A percentile compares a stretch with the other conserved stretches of the same genome.
These are phyloP conservation scores for Myotis findleyi DNA, from an alignment of 2,797 vertebrate genomes.

Conservation along the genomic window DNA sequence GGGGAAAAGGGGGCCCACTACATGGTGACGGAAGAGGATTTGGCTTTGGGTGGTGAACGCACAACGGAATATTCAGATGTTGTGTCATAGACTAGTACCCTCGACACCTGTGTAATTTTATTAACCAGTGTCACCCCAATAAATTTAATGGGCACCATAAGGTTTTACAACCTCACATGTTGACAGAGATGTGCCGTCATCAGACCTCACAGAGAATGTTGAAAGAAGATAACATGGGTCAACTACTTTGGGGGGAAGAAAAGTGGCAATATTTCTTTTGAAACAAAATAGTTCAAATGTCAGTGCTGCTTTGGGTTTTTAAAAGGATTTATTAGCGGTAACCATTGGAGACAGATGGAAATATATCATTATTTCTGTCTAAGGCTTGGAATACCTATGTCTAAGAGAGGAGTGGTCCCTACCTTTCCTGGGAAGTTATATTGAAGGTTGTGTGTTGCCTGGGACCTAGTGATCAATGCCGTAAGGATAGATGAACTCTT, in stretches of 20 bases:
- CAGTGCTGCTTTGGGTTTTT: not conserved
- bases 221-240: not conserved
- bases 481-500: not conserved
- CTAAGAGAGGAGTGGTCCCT: not conserved
- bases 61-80: not conserved
- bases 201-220: not conserved
- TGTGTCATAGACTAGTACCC: not conserved
- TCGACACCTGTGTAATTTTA: no score
- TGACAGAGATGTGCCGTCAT: not conserved
- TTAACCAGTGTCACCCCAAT: not conserved
- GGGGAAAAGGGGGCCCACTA: rapidly evolving
- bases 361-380: not conserved
- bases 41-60: not conserved
- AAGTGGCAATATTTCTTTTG: not conserved
- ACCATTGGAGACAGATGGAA: not conserved
- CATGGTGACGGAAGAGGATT: rapidly evolving
- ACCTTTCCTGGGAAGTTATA: not conserved
- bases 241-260: not conserved
- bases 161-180: no score
- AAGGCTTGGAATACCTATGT: not conserved
- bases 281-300: slow-evolving; percentile 2
- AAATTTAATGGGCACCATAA: no score
- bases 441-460: not conserved
- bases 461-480: no score
- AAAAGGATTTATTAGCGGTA: not conserved